Base-by-base conservation (phyloP, 2,888 invertebrate species). In the Torymus tubicola region DNA sequence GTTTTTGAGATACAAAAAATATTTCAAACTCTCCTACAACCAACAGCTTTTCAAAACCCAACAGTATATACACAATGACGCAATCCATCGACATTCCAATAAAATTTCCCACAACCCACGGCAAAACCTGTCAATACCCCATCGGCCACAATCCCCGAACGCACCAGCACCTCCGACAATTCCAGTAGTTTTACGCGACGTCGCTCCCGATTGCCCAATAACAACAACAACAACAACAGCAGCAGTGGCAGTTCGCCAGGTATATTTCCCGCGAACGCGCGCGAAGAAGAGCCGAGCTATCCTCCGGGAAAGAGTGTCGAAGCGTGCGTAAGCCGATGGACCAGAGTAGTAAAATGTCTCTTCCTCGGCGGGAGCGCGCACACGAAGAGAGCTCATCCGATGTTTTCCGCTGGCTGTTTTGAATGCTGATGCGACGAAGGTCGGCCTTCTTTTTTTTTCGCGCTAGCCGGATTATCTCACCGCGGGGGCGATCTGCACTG, bases 301-400 rank as follows among this genome's bases (percentile, higher is more conserved):
- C 21, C 63, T n/a, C n/a, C n/a, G 31, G 55, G 79, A 71, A 58
- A 84, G 84, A 87, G 87, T 85, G 87, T 86, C 83, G 85, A 83
- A 81, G 86, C 86, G 84, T 86, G 84, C 84, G 81, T 84, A 87
- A 87, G 83, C 78, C 42, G 31, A 31, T 31, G 31, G 31, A 31
- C 31, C 3, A 31, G 31, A 31, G 31, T 31, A 31, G 31, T 31
- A 8, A n/a, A n/a, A n/a, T n/a, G n/a, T n/a, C n/a, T 31, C 31
- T 31, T 31, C 31, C 31, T 31, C 31, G 31, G 31, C 31, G 4
- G 31, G 31, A 8, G 31, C 31, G 31, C 3, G 31, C 31, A 8
- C 31, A 31, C 31, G 31, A 1, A 82, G 86, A n/a, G n/a, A n/a
- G n/a, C 81, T 88, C 82, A 87, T 87, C 85, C 85, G 84, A 86